Evolutionary conservation across 1,140 invertebrate genomes (phyloP).

Genomic region (Marisa cornuarietis): DNA sequence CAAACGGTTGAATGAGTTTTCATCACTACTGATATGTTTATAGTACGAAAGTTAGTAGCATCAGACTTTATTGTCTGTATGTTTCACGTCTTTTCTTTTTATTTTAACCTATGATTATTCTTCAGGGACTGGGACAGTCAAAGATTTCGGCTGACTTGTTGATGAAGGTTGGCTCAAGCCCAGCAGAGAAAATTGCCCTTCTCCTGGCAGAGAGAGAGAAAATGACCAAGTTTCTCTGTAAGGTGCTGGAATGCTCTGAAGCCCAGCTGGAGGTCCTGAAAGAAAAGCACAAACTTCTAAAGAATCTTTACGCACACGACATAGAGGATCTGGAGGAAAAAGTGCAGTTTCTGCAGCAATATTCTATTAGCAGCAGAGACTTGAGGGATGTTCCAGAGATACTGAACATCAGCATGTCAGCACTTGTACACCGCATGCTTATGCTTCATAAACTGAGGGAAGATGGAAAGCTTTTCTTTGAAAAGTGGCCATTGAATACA

Average conservation of each 20-base stretch:
- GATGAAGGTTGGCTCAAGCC: no score
- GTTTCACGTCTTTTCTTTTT: no score
- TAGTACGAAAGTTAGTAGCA: no score
- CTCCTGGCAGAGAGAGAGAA: not conserved
- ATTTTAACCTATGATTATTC: no score
- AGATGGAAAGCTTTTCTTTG: slow-evolving; percentile 7
- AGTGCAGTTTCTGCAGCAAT: not conserved
- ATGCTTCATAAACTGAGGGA: slow-evolving; percentile 1
- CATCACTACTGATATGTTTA: no score
- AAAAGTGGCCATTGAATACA: slow-evolving; percentile 1
- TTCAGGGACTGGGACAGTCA: no score
- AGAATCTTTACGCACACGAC: not conserved
- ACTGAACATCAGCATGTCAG: not conserved
- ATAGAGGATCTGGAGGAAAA: not conserved
- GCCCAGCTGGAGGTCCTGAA: not conserved
- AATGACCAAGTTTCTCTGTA: not conserved
- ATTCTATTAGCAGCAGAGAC: not conserved
- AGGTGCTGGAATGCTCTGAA: not conserved
- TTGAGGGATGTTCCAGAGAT: not conserved
- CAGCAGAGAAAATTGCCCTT: no score
- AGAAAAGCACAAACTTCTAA: not conserved
- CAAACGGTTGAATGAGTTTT: no score
- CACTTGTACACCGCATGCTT: not conserved
- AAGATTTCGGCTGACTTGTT: no score
- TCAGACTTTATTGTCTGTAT: no score